Percentiles rank a stretch among this genome's conserved stretches.
Conservation (phyloP, 2,888 invertebrate species). For the Pollenia amentaria region DNA sequence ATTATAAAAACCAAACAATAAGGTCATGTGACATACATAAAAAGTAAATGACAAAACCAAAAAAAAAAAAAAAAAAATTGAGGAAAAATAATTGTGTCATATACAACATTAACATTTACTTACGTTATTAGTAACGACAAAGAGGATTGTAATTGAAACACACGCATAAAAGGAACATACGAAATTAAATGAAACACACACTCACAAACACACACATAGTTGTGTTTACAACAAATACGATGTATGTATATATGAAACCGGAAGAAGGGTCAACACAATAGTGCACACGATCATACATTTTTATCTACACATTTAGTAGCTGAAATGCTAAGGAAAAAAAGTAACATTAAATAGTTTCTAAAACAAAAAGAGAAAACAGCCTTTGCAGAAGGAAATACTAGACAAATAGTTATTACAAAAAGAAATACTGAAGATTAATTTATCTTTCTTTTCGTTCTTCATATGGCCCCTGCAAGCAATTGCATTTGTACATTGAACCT, state of each 20-base stretch:
- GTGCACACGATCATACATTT: not conserved
- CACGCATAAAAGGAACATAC: constrained; percentile 24
- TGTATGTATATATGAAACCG: constrained; percentile 50
- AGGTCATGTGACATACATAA: constrained; percentile 52
- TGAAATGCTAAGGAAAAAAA: constrained; percentile 3
- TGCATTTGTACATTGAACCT: not conserved
- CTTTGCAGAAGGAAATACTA: constrained; percentile 62
- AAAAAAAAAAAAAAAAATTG: constrained; percentile 26
- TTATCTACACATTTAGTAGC: constrained; percentile 46
- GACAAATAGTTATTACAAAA: constrained; percentile 68
- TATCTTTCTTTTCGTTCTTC: constrained; percentile 51
- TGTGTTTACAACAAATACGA: not conserved
- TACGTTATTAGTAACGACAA: constrained; percentile 5
- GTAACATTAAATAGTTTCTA: not conserved
- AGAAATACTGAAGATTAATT: constrained; percentile 61
- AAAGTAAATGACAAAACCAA: constrained; percentile 46
- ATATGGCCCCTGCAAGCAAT: not conserved
- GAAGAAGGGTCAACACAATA: constrained; percentile 73
- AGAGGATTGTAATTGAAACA: constrained; percentile 42
- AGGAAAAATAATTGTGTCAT: constrained; percentile 62
- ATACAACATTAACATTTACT: constrained; percentile 60
- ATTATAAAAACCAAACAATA: constrained; percentile 49
- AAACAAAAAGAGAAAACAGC: not conserved
- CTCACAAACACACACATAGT: not conserved
- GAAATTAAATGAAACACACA: constrained; percentile 49